Percentiles rank a stretch among this genome's conserved stretches.
These are phyloP conservation scores for Andrena fulva DNA, from an alignment of 2,888 invertebrate species.

Conservation along the genomic window DNA sequence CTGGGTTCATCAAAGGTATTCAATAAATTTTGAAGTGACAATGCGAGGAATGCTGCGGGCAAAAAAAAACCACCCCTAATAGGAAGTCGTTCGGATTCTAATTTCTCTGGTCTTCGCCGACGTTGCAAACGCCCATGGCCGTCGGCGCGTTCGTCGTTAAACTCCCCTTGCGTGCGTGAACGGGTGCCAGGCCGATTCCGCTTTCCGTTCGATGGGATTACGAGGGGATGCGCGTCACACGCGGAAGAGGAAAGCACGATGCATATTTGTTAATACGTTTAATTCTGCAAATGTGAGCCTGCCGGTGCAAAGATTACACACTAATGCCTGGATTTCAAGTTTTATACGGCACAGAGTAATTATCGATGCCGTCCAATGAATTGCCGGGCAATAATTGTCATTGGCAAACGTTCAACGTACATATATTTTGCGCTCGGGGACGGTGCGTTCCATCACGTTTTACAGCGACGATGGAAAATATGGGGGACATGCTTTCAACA, in stretches of 20 bases:
- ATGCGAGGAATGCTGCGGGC: too few relatives aligned
- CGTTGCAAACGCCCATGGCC: not conserved
- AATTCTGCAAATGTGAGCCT: slow-evolving; percentile 22
- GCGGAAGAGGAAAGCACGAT: slow-evolving; percentile 8
- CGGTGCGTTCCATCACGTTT: not conserved
- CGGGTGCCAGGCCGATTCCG: slow-evolving; percentile 20
- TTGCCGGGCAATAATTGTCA: slow-evolving; percentile 8
- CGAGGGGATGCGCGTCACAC: slow-evolving; percentile 25
- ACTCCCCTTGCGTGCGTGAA: slow-evolving; percentile 38
- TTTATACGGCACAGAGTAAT: slow-evolving; percentile 20
- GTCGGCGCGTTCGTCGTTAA: slow-evolving; percentile 70
- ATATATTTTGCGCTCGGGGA: not conserved
- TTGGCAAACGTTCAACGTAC: slow-evolving; percentile 11
- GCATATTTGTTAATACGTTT: slow-evolving; percentile 41
- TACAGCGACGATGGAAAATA: not conserved
- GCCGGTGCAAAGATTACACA: slow-evolving; percentile 30
- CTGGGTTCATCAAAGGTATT: too few relatives aligned
- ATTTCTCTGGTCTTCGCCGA: slow-evolving; percentile 49
- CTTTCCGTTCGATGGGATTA: slow-evolving; percentile 33
- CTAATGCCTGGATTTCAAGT: slow-evolving; percentile 22
- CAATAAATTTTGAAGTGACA: too few relatives aligned
- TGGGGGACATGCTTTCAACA: not conserved
- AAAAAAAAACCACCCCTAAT: too few relatives aligned
- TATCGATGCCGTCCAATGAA: slow-evolving; percentile 23
- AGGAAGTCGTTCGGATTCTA: too few relatives aligned